Conservation (phyloP, 2,888 invertebrate genomes). For the Pherbina coryleti region DNA sequence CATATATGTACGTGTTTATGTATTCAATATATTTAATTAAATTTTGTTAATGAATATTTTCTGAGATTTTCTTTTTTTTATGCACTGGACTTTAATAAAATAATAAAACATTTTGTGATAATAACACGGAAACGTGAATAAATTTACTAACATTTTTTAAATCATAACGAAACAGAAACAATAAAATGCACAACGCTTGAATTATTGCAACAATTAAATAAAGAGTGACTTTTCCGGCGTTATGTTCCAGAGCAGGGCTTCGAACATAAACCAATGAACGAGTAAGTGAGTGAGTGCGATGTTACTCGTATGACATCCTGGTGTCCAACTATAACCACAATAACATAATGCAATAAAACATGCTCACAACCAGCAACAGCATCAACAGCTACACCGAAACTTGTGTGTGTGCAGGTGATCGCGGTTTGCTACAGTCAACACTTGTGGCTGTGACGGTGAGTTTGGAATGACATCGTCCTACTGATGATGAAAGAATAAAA, state of each 20-base stretch:
- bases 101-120: no score
- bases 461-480: not conserved
- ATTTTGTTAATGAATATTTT: no score
- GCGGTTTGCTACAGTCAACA: not conserved
- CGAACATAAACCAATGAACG: not conserved
- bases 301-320: not conserved
- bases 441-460: not conserved
- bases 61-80: no score
- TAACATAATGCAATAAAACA: not conserved
- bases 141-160: no score
- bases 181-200: no score
- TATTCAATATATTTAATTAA: no score
- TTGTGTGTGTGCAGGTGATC: not conserved
- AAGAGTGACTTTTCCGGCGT: not conserved
- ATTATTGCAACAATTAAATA: not conserved
- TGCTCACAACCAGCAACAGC: not conserved
- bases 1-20: no score
- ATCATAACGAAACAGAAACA: no score
- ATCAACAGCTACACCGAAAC: not conserved
- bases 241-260: not conserved
- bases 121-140: no score
- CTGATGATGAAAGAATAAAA: not conserved
- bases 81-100: no score
- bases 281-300: not conserved
- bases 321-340: not conserved